These are phyloP conservation scores for Ophion ellenae DNA, from an alignment of 2,888 invertebrate species.

Conservation along the genomic window DNA sequence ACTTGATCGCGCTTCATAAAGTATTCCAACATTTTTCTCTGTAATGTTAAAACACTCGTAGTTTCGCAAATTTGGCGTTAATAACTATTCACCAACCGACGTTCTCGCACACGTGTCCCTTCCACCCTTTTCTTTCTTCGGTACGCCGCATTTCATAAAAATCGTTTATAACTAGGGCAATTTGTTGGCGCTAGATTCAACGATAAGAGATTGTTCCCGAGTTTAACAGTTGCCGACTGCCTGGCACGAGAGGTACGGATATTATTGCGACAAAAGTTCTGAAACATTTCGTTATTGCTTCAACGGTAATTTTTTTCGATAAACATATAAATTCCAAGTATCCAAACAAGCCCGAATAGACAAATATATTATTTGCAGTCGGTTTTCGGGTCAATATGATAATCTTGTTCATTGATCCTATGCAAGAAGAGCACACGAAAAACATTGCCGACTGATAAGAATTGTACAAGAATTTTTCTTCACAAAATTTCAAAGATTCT, in stretches of 20 bases:
- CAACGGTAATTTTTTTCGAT: neutral
- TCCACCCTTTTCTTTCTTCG: neutral
- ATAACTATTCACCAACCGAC: neutral
- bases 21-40: conserved; percentile 12
- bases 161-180: conserved; percentile 21
- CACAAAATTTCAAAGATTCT: too few species aligned
- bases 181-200: neutral
- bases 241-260: neutral
- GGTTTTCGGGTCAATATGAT: too few species aligned
- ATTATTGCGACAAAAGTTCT: conserved; percentile 4
- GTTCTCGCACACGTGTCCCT: conserved; percentile 16
- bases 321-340: neutral
- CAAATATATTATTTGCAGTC: too few species aligned
- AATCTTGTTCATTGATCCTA: too few species aligned
- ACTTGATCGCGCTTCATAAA: conserved; percentile 23
- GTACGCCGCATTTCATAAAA: conserved; percentile 11
- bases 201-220: neutral
- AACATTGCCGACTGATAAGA: too few species aligned
- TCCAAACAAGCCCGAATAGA: too few species aligned
- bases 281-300: neutral
- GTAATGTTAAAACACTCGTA: neutral
- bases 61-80: conserved; percentile 7
- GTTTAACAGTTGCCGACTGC: neutral
- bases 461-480: too few species aligned
- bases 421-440: too few species aligned